phyloP scores from a whole-genome alignment of 2,888 invertebrate genomes.

The Drepana falcataria region DNA sequence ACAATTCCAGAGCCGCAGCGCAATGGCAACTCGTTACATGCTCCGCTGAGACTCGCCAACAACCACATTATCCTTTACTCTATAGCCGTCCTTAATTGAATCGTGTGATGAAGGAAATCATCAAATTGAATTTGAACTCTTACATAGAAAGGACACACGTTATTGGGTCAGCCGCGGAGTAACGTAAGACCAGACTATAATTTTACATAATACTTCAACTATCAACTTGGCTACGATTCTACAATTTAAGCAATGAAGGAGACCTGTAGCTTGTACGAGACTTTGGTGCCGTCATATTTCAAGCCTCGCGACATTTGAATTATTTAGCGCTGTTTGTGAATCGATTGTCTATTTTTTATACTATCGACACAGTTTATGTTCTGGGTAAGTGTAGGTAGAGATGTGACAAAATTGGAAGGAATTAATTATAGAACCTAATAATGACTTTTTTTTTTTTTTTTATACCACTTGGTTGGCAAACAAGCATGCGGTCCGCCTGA shows the following conservation, averaged over 20 bases:
- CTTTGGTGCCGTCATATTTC: not conserved
- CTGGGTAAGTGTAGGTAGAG: too few species aligned
- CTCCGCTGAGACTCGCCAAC: slow-evolving; percentile 39
- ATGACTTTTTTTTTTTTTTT: too few species aligned
- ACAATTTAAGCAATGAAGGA: not conserved
- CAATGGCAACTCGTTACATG: slow-evolving; percentile 37
- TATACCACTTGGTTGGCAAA: too few species aligned
- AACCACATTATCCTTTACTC: slow-evolving; percentile 44
- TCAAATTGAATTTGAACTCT: slow-evolving; percentile 23
- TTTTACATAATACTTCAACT: not conserved
- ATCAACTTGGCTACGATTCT: not conserved
- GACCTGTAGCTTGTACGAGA: not conserved
- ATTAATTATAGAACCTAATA: too few species aligned
- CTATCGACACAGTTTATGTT: too few species aligned
- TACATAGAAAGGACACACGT: slow-evolving; percentile 4
- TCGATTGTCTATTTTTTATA: too few species aligned
- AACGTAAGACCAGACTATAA: not conserved
- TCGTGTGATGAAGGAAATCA: slow-evolving; percentile 31
- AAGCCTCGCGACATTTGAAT: not conserved
- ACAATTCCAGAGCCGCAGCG: slow-evolving; percentile 21
- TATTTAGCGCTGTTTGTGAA: too few species aligned
- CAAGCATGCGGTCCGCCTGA: too few species aligned
- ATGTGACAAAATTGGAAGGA: too few species aligned
- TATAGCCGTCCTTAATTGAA: slow-evolving; percentile 38
- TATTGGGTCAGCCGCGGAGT: not conserved